These are phyloP conservation scores for Pandemis heparana DNA, from an alignment of 2,888 invertebrate genomes.

Conservation along the genomic window DNA sequence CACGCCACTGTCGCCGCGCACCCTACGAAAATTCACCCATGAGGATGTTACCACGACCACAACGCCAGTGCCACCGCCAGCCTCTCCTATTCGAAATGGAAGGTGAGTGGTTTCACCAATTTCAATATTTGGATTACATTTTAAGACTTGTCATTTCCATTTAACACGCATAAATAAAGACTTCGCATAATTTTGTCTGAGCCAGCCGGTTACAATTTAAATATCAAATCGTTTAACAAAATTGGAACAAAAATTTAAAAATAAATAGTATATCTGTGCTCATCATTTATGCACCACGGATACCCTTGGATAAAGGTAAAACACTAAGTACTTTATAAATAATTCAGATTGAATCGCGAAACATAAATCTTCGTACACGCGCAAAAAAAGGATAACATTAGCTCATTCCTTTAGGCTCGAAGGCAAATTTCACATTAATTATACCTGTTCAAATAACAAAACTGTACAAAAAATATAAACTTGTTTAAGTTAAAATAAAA, in stretches of 20 bases:
- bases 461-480: slow-evolving; percentile 29
- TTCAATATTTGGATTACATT: background rate
- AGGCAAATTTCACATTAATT: slow-evolving; percentile 15
- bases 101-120: slow-evolving; percentile 60
- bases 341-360: slow-evolving; percentile 32
- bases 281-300: too few relatives aligned
- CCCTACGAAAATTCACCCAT: slow-evolving; percentile 72
- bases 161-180: background rate
- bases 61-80: slow-evolving; percentile 55
- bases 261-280: too few relatives aligned
- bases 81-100: slow-evolving; percentile 71
- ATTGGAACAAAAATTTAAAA: background rate
- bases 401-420: slow-evolving; percentile 2
- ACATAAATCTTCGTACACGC: slow-evolving; percentile 28
- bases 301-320: too few relatives aligned
- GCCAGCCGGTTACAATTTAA: slow-evolving; percentile 13
- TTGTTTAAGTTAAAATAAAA: slow-evolving; percentile 55
- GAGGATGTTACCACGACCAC: slow-evolving; percentile 76
- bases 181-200: background rate
- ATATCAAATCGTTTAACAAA: background rate
- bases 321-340: slow-evolving; percentile 6
- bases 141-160: background rate
- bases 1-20: slow-evolving; percentile 70
- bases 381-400: slow-evolving; percentile 7
- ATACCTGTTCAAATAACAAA: slow-evolving; percentile 15